Conservation (phyloP, 2,113 vertebrate species). For the Isichthys henryi region DNA sequence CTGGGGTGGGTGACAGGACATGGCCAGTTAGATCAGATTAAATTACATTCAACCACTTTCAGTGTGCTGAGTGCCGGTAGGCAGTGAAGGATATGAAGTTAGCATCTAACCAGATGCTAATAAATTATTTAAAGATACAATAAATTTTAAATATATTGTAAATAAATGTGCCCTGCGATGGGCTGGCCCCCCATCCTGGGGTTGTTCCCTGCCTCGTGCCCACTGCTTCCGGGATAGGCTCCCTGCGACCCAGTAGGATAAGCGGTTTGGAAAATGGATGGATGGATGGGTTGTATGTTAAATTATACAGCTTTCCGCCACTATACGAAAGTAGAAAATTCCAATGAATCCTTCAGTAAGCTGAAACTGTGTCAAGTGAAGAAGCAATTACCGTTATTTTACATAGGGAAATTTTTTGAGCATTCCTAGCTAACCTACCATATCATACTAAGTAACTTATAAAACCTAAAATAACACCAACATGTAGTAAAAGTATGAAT, state of each 20-base stretch:
- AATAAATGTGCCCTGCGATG: neutral
- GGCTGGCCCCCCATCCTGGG: too few species aligned
- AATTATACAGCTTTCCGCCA: neutral
- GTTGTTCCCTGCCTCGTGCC: too few species aligned
- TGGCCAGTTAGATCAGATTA: neutral
- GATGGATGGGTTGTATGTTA: neutral
- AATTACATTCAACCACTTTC: neutral
- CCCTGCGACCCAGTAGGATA: too few species aligned
- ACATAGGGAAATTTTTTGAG: neutral
- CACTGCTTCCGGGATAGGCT: too few species aligned
- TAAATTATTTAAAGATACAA: neutral
- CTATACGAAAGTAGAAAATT: neutral
- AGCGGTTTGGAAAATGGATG: too few species aligned
- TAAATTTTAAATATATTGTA: neutral
- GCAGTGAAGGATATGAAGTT: neutral
- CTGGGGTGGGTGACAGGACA: conserved; percentile 50
- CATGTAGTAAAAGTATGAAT: neutral
- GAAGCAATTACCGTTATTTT: neutral
- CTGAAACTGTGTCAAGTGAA: neutral
- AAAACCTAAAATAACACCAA: neutral
- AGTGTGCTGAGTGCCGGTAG: neutral
- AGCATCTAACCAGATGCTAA: neutral
- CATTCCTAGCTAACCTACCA: neutral
- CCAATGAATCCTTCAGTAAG: neutral
- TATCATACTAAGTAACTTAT: neutral